These are phyloP conservation scores for Helarctos malayanus DNA, from an alignment of 2,797 vertebrate genomes.

Conservation along the genomic window DNA sequence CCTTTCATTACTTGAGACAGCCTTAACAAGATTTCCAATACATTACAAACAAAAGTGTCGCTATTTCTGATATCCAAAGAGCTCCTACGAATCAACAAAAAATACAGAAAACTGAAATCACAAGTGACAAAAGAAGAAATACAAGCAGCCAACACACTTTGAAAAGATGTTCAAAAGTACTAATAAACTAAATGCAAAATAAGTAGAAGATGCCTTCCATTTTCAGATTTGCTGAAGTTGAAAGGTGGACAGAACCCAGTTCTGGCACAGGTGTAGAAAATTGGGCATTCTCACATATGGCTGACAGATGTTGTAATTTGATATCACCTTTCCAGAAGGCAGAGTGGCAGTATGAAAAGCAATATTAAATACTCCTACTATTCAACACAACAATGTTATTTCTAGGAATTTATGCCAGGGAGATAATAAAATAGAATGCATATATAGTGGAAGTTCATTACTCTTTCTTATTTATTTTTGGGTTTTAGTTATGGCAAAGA, in stretches of 20 bases:
- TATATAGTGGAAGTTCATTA: not conserved
- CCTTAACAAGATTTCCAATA: not conserved
- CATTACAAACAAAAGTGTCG: not conserved
- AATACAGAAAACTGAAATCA: not conserved
- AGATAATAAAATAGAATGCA: conserved; percentile 13
- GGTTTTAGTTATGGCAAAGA: not conserved
- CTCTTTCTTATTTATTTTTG: not conserved
- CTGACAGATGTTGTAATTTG: not conserved
- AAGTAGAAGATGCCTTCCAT: not conserved
- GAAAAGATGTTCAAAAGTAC: conserved; percentile 31
- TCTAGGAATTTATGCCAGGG: not conserved
- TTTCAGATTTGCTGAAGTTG: not conserved
- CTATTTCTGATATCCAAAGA: not conserved
- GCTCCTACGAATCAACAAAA: conserved; percentile 1
- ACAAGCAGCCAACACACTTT: not conserved
- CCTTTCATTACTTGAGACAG: not conserved
- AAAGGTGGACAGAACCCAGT: not conserved
- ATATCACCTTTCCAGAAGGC: not conserved
- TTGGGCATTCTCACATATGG: not conserved
- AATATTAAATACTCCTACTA: not conserved
- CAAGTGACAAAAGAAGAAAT: conserved; percentile 24
- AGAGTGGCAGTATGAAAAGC: not conserved
- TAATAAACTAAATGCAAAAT: not conserved
- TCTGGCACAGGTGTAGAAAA: not conserved
- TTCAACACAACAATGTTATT: not conserved